Base-by-base conservation (phyloP, 1,140 invertebrate species). In the Cyphomyrmex costatus region DNA sequence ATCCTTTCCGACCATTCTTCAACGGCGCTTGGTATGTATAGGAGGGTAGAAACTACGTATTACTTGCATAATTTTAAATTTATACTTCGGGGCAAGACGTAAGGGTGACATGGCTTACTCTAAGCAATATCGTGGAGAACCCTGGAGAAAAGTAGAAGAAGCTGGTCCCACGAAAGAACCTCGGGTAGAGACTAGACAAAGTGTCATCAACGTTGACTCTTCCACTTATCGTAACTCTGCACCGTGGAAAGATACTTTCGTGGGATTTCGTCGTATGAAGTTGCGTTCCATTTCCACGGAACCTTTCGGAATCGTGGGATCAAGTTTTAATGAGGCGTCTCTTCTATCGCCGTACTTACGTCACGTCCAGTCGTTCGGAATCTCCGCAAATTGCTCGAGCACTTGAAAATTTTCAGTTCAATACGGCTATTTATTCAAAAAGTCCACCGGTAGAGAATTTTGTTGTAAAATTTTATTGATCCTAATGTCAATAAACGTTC, bases 61-160 rank as follows among this genome's bases (percentile, higher is more conserved):
- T 92, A 92, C 88, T 90, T 76, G 86, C 89, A 91, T 94, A 94
- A 93, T 94, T 93, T 92, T 88, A 91, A 94, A 94, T 93, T 93
- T 92, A 93, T 86, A 88, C 71, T 74, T 65, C 58, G 30, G n/a
- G 33, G 63, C 14, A 56, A 36, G 79, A 21, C 51, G 86, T 30
- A 46, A 21, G 56, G 56, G 12, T 61, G 60, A 60, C 12, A n/a
- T 8, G 51, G 51, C 33, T 80, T 56, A 82, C 53, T 82, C 19
- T 19, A 21, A 46, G 84, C 36, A 58, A 74, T 63, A 86, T 58
- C 82, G 65, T 65, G 27, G 36, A 79, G 58, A 53, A 73, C 60
- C 42, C 53, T 0, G 24, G 58, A 46, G 84, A 60, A 68, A 86
- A 74, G 24, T 86, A 86, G 53, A 86, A 86, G 53, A 86, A 53